Evolutionary conservation across 2,113 vertebrate genomes (phyloP).

Genomic region (Syngnathus floridae): DNA sequence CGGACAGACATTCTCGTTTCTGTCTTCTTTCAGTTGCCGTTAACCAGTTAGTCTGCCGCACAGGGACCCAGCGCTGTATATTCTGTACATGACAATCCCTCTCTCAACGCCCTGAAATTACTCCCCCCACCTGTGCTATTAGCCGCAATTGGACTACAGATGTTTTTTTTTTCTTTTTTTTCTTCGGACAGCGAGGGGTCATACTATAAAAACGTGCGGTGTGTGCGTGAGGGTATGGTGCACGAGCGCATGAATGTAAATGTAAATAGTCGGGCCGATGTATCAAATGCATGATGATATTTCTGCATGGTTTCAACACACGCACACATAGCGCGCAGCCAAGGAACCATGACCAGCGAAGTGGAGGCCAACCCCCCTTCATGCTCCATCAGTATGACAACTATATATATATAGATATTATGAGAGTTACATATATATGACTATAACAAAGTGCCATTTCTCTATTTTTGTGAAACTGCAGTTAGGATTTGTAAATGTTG

Average conservation of each 20-base stretch:
- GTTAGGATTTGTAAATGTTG: conserved; percentile 88
- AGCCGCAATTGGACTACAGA: conserved; percentile 67
- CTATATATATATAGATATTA: conserved; percentile 73
- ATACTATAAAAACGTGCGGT: not conserved
- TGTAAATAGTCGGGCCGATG: conserved; percentile 91
- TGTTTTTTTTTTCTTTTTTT: not conserved
- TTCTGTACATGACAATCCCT: conserved; percentile 64
- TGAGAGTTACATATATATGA: conserved; percentile 69
- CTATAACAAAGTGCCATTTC: conserved; percentile 96
- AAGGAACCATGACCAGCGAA: conserved; percentile 74
- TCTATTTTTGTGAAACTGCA: conserved; percentile 91
- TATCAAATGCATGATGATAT: conserved; percentile 90
- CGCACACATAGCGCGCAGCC: conserved; percentile 55
- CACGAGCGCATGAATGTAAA: conserved; percentile 99
- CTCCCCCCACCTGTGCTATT: conserved; percentile 44
- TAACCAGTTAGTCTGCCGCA: conserved; percentile 54
- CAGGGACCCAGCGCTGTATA: conserved; percentile 62
- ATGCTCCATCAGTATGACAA: conserved; percentile 69
- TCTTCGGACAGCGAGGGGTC: conserved; percentile 61
- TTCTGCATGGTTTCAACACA: conserved; percentile 93
- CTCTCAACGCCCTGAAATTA: conserved; percentile 24
- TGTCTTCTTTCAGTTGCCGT: conserved; percentile 53
- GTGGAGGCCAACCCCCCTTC: conserved; percentile 59
- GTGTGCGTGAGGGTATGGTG: conserved; percentile 73
- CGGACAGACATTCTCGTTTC: conserved; percentile 44